Evolutionary conservation across 2,888 invertebrate species (phyloP).

Genomic region (Phengaris alcon): DNA sequence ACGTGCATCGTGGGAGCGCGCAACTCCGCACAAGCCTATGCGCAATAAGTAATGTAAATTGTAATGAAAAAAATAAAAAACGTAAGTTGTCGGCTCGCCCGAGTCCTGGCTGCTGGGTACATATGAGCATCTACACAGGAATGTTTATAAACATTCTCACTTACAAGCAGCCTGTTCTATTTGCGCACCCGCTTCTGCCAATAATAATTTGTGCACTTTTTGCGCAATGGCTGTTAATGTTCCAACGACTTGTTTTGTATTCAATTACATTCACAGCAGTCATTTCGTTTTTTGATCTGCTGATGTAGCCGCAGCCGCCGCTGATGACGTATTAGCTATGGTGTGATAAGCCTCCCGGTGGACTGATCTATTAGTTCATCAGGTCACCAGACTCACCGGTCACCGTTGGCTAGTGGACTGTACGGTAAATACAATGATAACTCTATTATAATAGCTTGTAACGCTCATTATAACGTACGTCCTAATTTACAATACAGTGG

Average conservation of each 20-base stretch:
- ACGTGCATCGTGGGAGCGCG: not conserved
- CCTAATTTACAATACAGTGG: not conserved
- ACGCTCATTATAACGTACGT: not conserved
- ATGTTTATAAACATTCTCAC: constrained; percentile 5
- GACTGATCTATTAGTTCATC: not conserved
- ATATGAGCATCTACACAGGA: not conserved
- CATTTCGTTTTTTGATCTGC: not conserved
- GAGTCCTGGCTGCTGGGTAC: not conserved
- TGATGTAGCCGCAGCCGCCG: not conserved
- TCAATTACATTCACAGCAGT: not conserved
- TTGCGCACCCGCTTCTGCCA: not conserved
- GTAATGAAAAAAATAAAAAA: not conserved
- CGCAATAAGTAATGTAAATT: not conserved
- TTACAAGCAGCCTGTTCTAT: not conserved
- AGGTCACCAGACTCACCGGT: not conserved
- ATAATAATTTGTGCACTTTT: not conserved
- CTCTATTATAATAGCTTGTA: not conserved
- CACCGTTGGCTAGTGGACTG: too few relatives aligned
- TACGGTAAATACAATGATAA: not conserved
- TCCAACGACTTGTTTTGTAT: not conserved
- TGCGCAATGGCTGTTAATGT: not conserved
- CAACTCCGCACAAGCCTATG: not conserved
- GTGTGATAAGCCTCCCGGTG: too few relatives aligned
- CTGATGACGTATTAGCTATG: too few relatives aligned
- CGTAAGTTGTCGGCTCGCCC: not conserved